Conservation (phyloP, 2,797 vertebrate species). For the Phoeniculus purpureus region DNA sequence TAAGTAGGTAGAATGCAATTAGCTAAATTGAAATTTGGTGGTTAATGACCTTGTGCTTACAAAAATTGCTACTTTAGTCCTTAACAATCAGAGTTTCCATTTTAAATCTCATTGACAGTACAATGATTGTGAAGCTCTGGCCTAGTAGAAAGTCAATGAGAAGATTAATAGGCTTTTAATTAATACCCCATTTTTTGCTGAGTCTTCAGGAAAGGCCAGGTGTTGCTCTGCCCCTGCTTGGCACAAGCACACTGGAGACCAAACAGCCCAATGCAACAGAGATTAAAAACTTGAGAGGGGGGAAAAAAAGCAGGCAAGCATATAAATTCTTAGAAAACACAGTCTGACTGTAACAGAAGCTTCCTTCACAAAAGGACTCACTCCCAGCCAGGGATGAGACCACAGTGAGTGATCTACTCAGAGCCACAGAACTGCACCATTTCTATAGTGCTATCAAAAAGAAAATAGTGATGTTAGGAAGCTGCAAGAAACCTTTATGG, state of each 20-base stretch:
- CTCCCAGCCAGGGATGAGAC: neutral
- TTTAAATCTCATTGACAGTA: constrained; percentile 35
- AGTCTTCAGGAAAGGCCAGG: neutral
- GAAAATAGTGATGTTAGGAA: neutral
- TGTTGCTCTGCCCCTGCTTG: neutral
- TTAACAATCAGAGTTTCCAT: constrained; percentile 17
- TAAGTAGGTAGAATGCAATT: constrained; percentile 60
- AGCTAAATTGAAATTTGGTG: constrained; percentile 51
- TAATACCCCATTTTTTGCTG: neutral
- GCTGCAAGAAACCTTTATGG: neutral
- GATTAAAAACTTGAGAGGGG: neutral
- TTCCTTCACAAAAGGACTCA: neutral
- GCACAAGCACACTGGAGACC: neutral
- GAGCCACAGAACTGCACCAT: neutral
- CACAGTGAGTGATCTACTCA: neutral
- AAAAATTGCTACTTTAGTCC: neutral
- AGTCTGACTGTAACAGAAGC: neutral
- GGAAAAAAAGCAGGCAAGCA: neutral
- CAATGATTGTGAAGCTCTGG: neutral
- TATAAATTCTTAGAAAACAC: neutral
- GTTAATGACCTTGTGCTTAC: constrained; percentile 24
- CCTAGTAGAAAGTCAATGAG: constrained; percentile 12
- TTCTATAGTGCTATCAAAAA: neutral
- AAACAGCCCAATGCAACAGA: neutral
- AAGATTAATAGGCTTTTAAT: constrained; percentile 45